Percentiles rank a stretch among this genome's conserved stretches.
Conservation (phyloP, 2,113 vertebrate species). For the Mormyrus lacerda region DNA sequence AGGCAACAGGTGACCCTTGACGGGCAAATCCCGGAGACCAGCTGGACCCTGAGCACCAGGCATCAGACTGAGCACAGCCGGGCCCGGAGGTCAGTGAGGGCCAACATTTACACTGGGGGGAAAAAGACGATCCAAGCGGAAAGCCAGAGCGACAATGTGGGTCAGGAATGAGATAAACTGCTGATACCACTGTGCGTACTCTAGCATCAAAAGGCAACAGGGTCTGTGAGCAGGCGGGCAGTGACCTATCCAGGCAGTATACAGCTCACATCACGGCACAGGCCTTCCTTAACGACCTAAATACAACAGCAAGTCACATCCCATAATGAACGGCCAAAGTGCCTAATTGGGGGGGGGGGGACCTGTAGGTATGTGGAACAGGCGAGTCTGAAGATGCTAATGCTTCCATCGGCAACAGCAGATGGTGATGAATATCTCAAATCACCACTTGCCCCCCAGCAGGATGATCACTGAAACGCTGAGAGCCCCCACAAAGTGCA, state of each 20-base stretch:
- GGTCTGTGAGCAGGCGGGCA: not conserved
- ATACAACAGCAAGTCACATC: not conserved
- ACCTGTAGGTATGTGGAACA: not conserved
- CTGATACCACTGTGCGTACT: not conserved
- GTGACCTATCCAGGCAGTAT: not conserved
- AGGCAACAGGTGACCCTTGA: not conserved
- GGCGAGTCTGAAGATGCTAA: not conserved
- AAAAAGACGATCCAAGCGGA: not conserved
- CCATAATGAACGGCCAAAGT: not conserved
- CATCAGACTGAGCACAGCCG: not conserved
- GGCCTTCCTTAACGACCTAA: not conserved
- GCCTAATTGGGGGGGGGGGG: not conserved
- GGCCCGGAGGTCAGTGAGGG: not conserved
- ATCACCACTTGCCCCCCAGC: not conserved
- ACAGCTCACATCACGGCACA: not conserved
- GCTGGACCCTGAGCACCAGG: not conserved
- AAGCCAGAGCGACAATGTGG: not conserved
- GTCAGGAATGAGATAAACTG: not conserved
- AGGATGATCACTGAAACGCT: not conserved
- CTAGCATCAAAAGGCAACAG: not conserved
- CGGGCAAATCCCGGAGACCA: not conserved
- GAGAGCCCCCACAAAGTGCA: conserved; percentile 22
- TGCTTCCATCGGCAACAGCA: not conserved
- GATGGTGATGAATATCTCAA: not conserved
- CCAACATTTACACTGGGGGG: not conserved